Evolutionary conservation across 2,797 vertebrate genomes (phyloP).

Genomic region (Ispidina lecontei): DNA sequence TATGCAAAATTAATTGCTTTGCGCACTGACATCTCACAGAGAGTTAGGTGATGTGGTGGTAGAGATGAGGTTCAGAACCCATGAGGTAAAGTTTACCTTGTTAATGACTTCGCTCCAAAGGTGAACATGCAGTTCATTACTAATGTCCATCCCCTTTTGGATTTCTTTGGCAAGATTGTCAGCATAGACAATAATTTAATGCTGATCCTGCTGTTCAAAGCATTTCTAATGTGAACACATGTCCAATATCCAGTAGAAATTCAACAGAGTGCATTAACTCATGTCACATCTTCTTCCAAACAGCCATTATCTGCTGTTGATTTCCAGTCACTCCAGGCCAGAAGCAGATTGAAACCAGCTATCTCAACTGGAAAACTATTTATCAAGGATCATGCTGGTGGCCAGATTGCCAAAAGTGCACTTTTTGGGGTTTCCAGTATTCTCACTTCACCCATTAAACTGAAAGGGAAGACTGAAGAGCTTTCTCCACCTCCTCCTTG

Average conservation of each 20-base stretch:
- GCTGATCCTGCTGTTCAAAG: slow-evolving; percentile 19
- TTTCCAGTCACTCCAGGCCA: slow-evolving; percentile 28
- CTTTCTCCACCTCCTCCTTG: not conserved
- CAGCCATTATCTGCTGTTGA: slow-evolving; percentile 23
- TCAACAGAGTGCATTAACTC: slow-evolving; percentile 24
- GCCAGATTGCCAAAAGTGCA: not conserved
- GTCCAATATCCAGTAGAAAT: slow-evolving; percentile 38
- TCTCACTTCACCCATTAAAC: not conserved
- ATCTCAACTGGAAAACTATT: not conserved
- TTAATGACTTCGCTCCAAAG: slow-evolving; percentile 11
- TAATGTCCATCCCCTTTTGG: not conserved
- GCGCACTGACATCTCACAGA: not conserved
- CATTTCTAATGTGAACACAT: not conserved
- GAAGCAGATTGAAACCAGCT: slow-evolving; percentile 17
- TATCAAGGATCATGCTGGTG: not conserved
- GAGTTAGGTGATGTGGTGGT: not conserved
- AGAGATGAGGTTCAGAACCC: not conserved
- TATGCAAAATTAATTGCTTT: not conserved
- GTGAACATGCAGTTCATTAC: not conserved
- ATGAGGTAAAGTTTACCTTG: not conserved
- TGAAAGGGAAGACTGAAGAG: not conserved
- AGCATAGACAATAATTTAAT: not conserved
- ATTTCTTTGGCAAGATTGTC: slow-evolving; percentile 27
- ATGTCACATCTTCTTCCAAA: slow-evolving; percentile 30
- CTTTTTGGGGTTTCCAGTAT: not conserved